These are phyloP conservation scores for Cylindroiulus punctatus DNA, from an alignment of 2,888 invertebrate species.

Conservation along the genomic window DNA sequence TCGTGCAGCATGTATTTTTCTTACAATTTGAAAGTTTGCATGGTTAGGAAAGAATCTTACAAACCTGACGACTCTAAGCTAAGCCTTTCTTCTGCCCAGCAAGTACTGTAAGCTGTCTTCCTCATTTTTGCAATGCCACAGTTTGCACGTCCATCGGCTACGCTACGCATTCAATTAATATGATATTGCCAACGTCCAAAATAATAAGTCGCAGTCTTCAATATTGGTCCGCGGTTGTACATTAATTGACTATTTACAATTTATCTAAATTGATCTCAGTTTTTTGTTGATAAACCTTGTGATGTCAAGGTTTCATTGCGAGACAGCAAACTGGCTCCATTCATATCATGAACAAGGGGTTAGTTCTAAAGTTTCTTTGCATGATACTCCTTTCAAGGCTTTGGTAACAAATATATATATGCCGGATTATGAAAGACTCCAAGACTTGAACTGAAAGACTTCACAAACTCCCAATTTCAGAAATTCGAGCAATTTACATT, in stretches of 20 bases:
- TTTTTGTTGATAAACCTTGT: too few relatives aligned
- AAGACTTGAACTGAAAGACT: too few relatives aligned
- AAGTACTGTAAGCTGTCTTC: background rate
- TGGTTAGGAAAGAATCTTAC: background rate
- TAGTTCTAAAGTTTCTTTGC: slow-evolving; percentile 9
- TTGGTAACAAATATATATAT: background rate
- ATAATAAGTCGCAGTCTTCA: background rate
- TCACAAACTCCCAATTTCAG: too few relatives aligned
- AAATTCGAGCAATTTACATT: too few relatives aligned
- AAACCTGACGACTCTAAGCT: slow-evolving; percentile 20
- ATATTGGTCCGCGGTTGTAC: background rate
- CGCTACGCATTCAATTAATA: background rate
- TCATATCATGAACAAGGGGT: background rate
- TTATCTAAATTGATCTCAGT: background rate
- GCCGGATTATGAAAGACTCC: too few relatives aligned
- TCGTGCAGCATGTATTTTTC: background rate
- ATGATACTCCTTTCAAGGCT: background rate
- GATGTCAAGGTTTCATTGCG: background rate
- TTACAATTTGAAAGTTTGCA: background rate
- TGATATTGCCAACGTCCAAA: background rate
- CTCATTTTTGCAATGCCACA: slow-evolving; percentile 14
- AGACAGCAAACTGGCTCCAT: background rate
- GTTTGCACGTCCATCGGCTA: background rate
- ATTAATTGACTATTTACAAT: background rate
- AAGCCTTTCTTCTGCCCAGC: slow-evolving; percentile 24